A percentile compares a stretch with the other conserved stretches of the same genome.
Conservation (phyloP, 2,888 invertebrate species). For the Melieria omissa region DNA sequence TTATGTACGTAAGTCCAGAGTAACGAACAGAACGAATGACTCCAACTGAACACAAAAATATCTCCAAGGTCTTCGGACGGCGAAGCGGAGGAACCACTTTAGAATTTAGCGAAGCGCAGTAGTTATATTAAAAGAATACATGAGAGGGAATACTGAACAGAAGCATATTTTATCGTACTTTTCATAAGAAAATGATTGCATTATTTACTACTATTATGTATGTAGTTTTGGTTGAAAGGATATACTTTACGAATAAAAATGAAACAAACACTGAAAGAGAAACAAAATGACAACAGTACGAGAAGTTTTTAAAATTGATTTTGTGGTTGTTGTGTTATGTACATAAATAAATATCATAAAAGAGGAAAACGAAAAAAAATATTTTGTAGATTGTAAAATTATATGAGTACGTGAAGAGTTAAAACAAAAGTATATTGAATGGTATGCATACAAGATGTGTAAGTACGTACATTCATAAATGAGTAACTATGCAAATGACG, state of each 20-base stretch:
- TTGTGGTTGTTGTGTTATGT: conserved; percentile 13
- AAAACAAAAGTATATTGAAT: background rate
- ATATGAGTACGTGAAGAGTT: background rate
- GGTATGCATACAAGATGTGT: background rate
- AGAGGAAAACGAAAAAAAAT: background rate
- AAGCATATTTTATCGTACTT: too few species aligned
- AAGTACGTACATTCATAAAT: background rate
- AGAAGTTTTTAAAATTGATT: background rate
- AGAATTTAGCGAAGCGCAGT: too few species aligned
- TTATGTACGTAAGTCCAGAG: too few species aligned
- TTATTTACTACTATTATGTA: background rate
- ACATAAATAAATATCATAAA: background rate
- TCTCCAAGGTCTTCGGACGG: too few species aligned
- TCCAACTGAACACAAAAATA: too few species aligned
- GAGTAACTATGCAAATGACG: background rate
- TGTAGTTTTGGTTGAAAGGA: background rate
- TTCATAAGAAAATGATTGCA: background rate
- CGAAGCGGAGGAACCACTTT: too few species aligned
- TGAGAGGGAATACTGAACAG: too few species aligned
- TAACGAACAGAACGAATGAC: too few species aligned
- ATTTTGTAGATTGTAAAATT: conserved; percentile 10
- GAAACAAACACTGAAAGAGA: conserved; percentile 5
- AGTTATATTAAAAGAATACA: too few species aligned
- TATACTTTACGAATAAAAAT: background rate
- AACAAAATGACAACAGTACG: background rate